A percentile compares a stretch with the other conserved stretches of the same genome.
These are phyloP conservation scores for Oxystoma pomonae DNA, from an alignment of 2,888 invertebrate species.

Conservation along the genomic window DNA sequence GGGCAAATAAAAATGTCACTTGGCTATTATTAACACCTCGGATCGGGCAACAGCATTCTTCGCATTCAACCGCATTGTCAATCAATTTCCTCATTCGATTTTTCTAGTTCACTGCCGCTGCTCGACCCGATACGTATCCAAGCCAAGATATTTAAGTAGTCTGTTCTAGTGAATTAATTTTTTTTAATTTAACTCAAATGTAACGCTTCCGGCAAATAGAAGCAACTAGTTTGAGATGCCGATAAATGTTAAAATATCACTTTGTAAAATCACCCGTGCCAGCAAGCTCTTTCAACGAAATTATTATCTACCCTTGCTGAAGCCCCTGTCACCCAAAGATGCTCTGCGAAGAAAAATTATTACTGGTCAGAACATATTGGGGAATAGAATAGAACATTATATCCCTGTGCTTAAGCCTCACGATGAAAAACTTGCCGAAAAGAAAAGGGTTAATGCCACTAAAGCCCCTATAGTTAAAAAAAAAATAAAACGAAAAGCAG, in stretches of 20 bases:
- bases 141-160: constrained; percentile 23
- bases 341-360: constrained; percentile 75
- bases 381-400: constrained; percentile 59
- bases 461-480: constrained; percentile 43
- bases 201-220: constrained; percentile 24
- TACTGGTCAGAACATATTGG: constrained; percentile 67
- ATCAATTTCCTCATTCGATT: constrained; percentile 32
- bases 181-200: constrained; percentile 23
- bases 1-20: constrained; percentile 36
- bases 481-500: constrained; percentile 37
- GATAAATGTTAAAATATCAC: constrained; percentile 48
- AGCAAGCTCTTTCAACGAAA: constrained; percentile 76
- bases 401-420: constrained; percentile 64
- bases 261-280: constrained; percentile 77
- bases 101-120: constrained; percentile 39
- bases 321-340: constrained; percentile 76
- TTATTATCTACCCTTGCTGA: constrained; percentile 75
- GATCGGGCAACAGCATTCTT: constrained; percentile 31
- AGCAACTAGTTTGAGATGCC: constrained; percentile 36
- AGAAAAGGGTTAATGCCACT: constrained; percentile 39
- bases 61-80: constrained; percentile 26
- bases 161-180: constrained; percentile 17
- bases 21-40: constrained; percentile 38
- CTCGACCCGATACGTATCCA: constrained; percentile 32
- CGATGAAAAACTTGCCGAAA: constrained; percentile 38